Percentiles rank a stretch among this genome's conserved stretches.
Evolutionary conservation across 2,113 vertebrate species (phyloP).

Genomic region (Triplophysa rosa): DNA sequence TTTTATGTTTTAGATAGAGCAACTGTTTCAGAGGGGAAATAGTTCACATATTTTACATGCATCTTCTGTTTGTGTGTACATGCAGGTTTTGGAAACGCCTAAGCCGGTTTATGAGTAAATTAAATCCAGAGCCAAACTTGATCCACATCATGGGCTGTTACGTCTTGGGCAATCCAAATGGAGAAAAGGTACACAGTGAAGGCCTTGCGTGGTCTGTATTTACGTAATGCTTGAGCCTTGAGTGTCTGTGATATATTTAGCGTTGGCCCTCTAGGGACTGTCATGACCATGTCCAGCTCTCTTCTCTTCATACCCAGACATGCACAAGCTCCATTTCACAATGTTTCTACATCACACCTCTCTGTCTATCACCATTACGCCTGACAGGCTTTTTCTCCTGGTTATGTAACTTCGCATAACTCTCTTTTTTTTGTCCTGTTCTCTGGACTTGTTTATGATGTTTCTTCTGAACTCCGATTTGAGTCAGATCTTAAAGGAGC

Average conservation of each 20-base stretch:
- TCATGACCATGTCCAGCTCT: slow-evolving; percentile 26
- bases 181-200: slow-evolving; percentile 87
- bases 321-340: neutral
- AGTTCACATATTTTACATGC: neutral
- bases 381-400: slow-evolving; percentile 24
- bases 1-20: too few species aligned
- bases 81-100: slow-evolving; percentile 94
- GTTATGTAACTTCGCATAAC: slow-evolving; percentile 39
- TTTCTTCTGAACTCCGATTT: too few species aligned
- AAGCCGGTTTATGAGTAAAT: slow-evolving; percentile 95
- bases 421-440: slow-evolving; percentile 11
- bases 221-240: slow-evolving; percentile 7
- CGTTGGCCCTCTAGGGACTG: slow-evolving; percentile 6
- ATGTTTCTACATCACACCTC: slow-evolving; percentile 14
- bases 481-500: too few species aligned
- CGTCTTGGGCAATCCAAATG: slow-evolving; percentile 95
- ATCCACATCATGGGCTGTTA: slow-evolving; percentile 99
- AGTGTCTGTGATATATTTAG: slow-evolving; percentile 25
- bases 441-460: neutral
- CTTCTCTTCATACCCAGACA: neutral
- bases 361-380: slow-evolving; percentile 31
- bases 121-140: slow-evolving; percentile 94
- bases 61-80: slow-evolving; percentile 15
- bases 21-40: too few species aligned
- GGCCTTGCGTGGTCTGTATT: neutral